Conservation (phyloP, 2,797 vertebrate genomes). For the Channa striata region DNA sequence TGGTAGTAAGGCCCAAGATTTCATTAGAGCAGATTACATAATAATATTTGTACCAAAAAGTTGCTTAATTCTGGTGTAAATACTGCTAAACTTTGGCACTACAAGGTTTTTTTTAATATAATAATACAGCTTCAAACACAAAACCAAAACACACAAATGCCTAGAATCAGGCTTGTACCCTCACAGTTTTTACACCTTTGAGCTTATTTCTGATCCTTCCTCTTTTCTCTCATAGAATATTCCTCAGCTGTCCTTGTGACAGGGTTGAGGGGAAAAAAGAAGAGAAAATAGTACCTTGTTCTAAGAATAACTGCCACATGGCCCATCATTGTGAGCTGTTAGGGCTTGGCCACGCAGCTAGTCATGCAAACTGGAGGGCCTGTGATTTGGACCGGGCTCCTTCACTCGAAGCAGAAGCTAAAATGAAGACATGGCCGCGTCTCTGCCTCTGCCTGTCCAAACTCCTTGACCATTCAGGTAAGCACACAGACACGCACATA, state of each 20-base stretch:
- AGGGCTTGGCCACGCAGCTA: conserved; percentile 35
- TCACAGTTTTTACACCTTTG: conserved; percentile 6
- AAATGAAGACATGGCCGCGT: conserved; percentile 24
- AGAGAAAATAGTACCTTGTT: conserved; percentile 52
- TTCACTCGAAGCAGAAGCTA: conserved; percentile 44
- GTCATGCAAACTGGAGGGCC: conserved; percentile 56
- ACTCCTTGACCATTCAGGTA: neutral
- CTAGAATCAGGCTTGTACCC: neutral
- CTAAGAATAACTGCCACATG: conserved; percentile 64
- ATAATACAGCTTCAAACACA: neutral
- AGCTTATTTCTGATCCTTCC: conserved; percentile 3
- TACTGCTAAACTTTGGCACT: no score
- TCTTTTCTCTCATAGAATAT: neutral
- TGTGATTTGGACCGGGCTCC: conserved; percentile 57
- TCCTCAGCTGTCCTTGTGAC: conserved; percentile 55
- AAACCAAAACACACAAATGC: neutral
- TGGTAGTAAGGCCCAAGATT: no score
- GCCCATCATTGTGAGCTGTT: conserved; percentile 48
- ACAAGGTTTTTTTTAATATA: no score
- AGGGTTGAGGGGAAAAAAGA: conserved; percentile 9
- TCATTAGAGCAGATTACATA: no score
- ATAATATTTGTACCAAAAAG: no score
- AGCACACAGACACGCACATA: neutral
- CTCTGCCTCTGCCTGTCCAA: conserved; percentile 1
- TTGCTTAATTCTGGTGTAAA: no score